Evolutionary conservation across 2,888 invertebrate genomes (phyloP).

Genomic region (Eupithecia subfuscata): DNA sequence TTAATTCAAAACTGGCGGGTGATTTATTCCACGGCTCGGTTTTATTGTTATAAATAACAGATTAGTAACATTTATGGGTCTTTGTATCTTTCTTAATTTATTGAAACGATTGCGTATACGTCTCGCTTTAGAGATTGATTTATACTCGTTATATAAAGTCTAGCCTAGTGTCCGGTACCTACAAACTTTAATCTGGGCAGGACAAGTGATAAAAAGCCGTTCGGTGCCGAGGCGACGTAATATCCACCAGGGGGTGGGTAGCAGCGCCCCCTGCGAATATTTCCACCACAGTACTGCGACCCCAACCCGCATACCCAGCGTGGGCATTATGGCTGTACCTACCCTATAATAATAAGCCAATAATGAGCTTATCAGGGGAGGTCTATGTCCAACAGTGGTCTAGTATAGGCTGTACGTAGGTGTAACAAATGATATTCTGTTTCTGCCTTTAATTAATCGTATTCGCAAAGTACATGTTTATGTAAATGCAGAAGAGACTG

Average conservation of each 20-base stretch:
- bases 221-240: neutral
- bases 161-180: neutral
- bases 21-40: conserved; percentile 19
- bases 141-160: neutral
- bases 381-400: neutral
- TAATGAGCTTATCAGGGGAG: neutral
- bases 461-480: neutral
- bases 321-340: neutral
- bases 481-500: neutral
- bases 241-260: neutral
- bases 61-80: conserved; percentile 23
- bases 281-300: neutral
- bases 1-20: conserved; percentile 9
- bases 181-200: neutral
- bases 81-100: conserved; percentile 14
- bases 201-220: neutral
- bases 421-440: neutral
- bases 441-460: neutral
- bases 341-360: too few relatives aligned
- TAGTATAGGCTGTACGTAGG: neutral
- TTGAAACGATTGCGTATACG: conserved; percentile 7
- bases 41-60: conserved; percentile 28
- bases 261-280: neutral
- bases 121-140: neutral
- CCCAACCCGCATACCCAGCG: neutral